Percentiles rank a stretch among this genome's conserved stretches.
These are phyloP conservation scores for Natator depressus DNA, from an alignment of 2,113 vertebrate species.

Conservation along the genomic window DNA sequence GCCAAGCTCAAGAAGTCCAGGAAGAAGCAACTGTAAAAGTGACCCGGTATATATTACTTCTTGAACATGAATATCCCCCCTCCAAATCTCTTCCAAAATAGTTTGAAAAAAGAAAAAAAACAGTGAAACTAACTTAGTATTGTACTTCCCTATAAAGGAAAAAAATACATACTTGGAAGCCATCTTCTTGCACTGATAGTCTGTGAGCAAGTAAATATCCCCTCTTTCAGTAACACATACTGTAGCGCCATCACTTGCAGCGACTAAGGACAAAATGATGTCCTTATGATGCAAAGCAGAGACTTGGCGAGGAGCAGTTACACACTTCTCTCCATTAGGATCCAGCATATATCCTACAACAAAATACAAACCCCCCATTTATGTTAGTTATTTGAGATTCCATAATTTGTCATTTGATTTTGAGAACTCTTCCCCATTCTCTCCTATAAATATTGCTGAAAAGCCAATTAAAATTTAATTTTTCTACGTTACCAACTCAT, in stretches of 20 bases:
- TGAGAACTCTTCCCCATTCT: neutral
- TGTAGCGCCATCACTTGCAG: slow-evolving; percentile 94
- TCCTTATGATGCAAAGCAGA: slow-evolving; percentile 95
- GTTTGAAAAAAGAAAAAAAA: neutral
- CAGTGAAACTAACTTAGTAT: neutral
- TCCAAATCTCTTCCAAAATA: neutral
- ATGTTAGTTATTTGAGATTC: neutral
- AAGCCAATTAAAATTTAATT: neutral
- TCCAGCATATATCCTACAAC: slow-evolving; percentile 91
- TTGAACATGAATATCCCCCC: neutral
- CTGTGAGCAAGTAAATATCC: slow-evolving; percentile 92
- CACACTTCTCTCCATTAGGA: slow-evolving; percentile 93
- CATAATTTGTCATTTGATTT: neutral
- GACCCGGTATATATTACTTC: neutral
- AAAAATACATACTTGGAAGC: slow-evolving; percentile 89
- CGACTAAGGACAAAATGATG: slow-evolving; percentile 85
- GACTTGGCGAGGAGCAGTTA: slow-evolving; percentile 91
- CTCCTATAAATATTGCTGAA: neutral
- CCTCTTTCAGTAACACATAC: slow-evolving; percentile 93
- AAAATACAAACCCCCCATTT: slow-evolving; percentile 26
- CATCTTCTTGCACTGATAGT: slow-evolving; percentile 98
- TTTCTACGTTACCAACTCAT: neutral
- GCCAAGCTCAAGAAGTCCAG: neutral
- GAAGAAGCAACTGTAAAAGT: neutral
- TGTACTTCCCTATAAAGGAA: neutral